A percentile compares a stretch with the other conserved stretches of the same genome.
Evolutionary conservation across 2,113 vertebrate genomes (phyloP).

Genomic region (Gadus chalcogrammus): DNA sequence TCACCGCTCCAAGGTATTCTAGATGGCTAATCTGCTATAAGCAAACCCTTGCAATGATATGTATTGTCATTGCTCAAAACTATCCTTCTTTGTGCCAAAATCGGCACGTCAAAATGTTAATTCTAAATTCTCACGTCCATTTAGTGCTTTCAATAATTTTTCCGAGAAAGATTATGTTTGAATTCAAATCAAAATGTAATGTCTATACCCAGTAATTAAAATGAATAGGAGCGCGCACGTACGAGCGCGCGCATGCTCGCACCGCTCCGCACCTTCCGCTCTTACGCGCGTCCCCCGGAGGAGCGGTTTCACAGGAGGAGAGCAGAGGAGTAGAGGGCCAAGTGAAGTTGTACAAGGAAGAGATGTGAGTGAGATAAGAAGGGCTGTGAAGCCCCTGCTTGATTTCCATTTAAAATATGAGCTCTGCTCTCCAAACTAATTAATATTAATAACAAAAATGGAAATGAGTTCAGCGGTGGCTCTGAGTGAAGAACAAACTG

Average conservation of each 20-base stretch:
- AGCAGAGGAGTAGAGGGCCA: conserved; percentile 35
- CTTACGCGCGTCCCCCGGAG: conserved; percentile 33
- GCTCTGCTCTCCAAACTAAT: conserved; percentile 74
- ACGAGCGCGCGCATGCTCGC: conserved; percentile 10
- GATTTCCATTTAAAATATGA: conserved; percentile 73
- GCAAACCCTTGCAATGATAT: conserved; percentile 41
- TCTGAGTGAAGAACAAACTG: conserved; percentile 70
- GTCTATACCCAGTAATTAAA: neutral
- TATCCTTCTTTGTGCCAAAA: conserved; percentile 17
- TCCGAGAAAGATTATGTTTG: neutral
- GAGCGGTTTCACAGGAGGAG: conserved; percentile 26
- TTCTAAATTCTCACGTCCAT: conserved; percentile 26
- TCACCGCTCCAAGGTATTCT: conserved; percentile 54
- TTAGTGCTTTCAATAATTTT: conserved; percentile 1
- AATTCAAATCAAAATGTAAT: neutral
- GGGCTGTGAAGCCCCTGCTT: conserved; percentile 60
- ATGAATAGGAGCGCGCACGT: conserved; percentile 5
- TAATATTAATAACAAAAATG: conserved; percentile 83
- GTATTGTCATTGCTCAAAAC: conserved; percentile 46
- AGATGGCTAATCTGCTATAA: conserved; percentile 62
- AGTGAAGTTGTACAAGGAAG: conserved; percentile 69
- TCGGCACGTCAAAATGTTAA: conserved; percentile 11
- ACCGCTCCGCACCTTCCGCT: neutral
- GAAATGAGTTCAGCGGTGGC: conserved; percentile 67
- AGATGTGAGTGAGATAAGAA: conserved; percentile 66